Conservation (phyloP, 2,797 vertebrate genomes). For the Hyperoplus immaculatus region DNA sequence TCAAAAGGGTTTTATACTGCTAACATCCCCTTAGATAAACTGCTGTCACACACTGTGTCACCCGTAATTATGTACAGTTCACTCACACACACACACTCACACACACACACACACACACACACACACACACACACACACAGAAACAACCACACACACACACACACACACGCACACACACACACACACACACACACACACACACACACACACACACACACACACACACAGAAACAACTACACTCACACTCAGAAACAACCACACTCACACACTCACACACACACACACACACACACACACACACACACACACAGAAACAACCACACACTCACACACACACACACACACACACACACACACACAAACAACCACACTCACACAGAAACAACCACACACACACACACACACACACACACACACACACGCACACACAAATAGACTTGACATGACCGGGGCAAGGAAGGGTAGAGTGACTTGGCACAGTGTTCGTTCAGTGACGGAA, state of each 20-base stretch:
- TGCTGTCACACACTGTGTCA: background rate
- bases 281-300: conserved; percentile 5
- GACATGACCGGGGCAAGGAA: conserved; percentile 20
- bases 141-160: too few relatives aligned
- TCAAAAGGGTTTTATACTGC: too few relatives aligned
- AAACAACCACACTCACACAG: too few relatives aligned
- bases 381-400: too few relatives aligned
- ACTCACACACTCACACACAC: too few relatives aligned
- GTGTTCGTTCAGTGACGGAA: conserved; percentile 28
- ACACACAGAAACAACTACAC: background rate
- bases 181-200: background rate
- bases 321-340: conserved; percentile 5
- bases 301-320: background rate
- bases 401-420: conserved; percentile 5
- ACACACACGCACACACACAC: conserved; percentile 4
- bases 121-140: conserved; percentile 10
- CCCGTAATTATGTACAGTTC: background rate
- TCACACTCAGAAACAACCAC: too few relatives aligned
- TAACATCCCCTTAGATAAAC: conserved; percentile 29
- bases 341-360: conserved; percentile 10
- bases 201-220: conserved; percentile 19
- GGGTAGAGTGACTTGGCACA: conserved; percentile 52
- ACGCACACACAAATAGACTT: conserved; percentile 2
- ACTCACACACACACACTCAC: background rate
- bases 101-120: background rate